Conservation (phyloP, 2,797 vertebrate species). For the Bryconaethiops microstoma region DNA sequence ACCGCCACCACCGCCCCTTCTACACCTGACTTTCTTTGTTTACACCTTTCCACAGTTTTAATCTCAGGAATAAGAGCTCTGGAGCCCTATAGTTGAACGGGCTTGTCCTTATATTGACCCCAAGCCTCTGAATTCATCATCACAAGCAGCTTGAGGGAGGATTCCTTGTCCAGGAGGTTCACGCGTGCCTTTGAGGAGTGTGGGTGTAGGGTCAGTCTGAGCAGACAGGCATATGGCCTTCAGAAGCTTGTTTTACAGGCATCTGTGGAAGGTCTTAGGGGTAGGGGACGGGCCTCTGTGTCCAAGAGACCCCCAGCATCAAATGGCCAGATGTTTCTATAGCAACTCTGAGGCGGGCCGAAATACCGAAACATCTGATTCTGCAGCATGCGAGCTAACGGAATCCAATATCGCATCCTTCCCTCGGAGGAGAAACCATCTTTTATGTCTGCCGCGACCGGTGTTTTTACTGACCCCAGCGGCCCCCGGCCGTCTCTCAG, state of each 20-base stretch:
- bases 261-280: constrained; percentile 69
- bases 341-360: constrained; percentile 19
- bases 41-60: too few species aligned
- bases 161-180: background rate
- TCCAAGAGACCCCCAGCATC: constrained; percentile 62
- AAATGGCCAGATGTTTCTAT: constrained; percentile 57
- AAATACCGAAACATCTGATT: constrained; percentile 31
- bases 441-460: constrained; percentile 31
- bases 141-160: constrained; percentile 26
- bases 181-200: constrained; percentile 14
- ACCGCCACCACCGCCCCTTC: too few species aligned
- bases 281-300: constrained; percentile 59
- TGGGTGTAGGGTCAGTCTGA: constrained; percentile 20
- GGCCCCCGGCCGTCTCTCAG: constrained; percentile 2
- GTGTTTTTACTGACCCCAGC: constrained; percentile 22
- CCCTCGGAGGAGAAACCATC: constrained; percentile 6
- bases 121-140: constrained; percentile 21
- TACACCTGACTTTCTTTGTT: too few species aligned
- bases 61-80: too few species aligned
- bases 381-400: constrained; percentile 46
- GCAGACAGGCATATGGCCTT: constrained; percentile 59
- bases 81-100: too few species aligned
- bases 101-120: too few species aligned
- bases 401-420: constrained; percentile 41
- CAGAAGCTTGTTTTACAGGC: constrained; percentile 58